Evolutionary conservation across 2,888 invertebrate species (phyloP), one percentile per base, ranked within the genome.

Genomic region (Volucella inflata): DNA sequence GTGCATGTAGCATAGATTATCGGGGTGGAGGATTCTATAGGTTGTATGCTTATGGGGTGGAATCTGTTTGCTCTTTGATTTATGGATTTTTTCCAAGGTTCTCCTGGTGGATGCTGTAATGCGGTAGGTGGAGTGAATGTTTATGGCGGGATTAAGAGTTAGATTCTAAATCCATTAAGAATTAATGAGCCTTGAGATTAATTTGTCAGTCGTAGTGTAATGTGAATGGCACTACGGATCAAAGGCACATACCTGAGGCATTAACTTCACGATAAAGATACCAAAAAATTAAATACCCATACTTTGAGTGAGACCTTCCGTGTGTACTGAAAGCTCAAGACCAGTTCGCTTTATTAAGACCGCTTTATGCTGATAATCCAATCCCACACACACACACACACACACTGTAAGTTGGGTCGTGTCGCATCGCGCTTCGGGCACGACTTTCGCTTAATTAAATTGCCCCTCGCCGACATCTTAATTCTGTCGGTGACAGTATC

Each of bases 131-230:
- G 76, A 16, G 16, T 14, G 38, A 74, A 71, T 65, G 76, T 80
- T 85, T 85, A 85, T 80, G 84, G 76, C 55, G 55, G 84, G 80
- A 80, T 80, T 85, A 67, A 30, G 67, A 75, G 67, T 76, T 53
- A 55, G 76, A 80, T 85, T 80, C 67, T 59, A 50, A 80, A 71
- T 76, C 84, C 80, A 80, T 85, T 80, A 80, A 65, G 76, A 85
- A 76, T 85, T 85, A 85, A 85, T 85, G 84, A 85, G 76, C 80
- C 84, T 85, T 85, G 80, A 71, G 80, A 85, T 85, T 85, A 85
- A 85, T 85, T 85, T 85, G 84, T 85, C 76, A 85, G 71, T 38
- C 8, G 42, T 57, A 55, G 44, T 60, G 57, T 51, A 59, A 79
- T 60, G 65, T 53, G 12, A 17, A 40, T 40, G 57, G 38, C 38